Base-by-base conservation (phyloP, 2,888 invertebrate genomes). In the Cantharis nigra region DNA sequence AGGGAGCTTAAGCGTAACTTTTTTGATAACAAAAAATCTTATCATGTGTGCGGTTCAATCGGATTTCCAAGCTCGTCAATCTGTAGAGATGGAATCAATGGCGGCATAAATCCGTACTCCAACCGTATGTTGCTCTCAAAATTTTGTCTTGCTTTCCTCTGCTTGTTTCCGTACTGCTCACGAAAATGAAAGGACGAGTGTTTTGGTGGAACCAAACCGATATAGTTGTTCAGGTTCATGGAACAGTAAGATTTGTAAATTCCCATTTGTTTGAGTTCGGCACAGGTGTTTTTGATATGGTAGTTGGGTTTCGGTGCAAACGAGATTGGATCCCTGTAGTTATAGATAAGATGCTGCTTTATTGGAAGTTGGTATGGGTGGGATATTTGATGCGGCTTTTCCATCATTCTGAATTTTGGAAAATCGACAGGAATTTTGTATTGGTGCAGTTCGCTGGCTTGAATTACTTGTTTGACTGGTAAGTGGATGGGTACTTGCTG, bases 91-190 rank as follows among this genome's bases (percentile, higher is more conserved):
- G 96, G 96, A 78, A 94, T 91, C 82, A 96, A 86, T 0, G 96
- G 96, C 0, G 96, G 96, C 83, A 94, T 94, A 82, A 96, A 96
- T 0, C 95, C 93, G 82, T 96, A 96, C 81, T 96, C 96, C 84
- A 96, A 91, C 83, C 93, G 92, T 0, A 95, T 89, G 80, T 92
- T 92, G 75, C 92, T 90, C 16, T 93, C 93, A 20, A 92, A 89
- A 74, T 89, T 90, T 20, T 90, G 90, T n/a, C 20, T 70, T 81
- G 74, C 81, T 79, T 67, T 81, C 79, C 76, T 69, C 26, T 64
- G 74, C 69, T 69, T 78, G 3, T 70, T n/a, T 78, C 75, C 3
- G 72, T 67, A 33, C 82, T 81, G 62, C 74, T 69, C 26, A 9
- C 26, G 77, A 72, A 67, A 76, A 75, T 65, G 76, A 73, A 69